Evolutionary conservation across 2,113 vertebrate genomes (phyloP).

Genomic region (Dendrocopos noguchii): DNA sequence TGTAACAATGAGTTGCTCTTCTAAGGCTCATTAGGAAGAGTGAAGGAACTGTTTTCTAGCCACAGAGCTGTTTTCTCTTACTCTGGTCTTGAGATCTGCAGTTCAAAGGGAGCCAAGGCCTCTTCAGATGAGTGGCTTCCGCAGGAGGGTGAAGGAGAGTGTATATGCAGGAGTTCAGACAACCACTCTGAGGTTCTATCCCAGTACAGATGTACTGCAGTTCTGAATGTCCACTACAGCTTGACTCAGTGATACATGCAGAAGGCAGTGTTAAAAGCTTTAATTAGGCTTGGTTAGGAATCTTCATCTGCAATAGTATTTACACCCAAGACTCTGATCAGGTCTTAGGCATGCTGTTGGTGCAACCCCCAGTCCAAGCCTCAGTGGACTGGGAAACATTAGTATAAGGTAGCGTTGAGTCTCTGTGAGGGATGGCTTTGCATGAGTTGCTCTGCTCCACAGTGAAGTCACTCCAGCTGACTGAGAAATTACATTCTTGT

Average conservation of each 20-base stretch:
- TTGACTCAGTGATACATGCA: not conserved
- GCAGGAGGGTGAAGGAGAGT: not conserved
- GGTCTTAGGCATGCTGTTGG: not conserved
- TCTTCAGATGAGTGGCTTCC: not conserved
- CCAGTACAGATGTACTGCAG: not conserved
- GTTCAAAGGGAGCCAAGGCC: conserved; percentile 13
- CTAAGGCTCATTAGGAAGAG: conserved; percentile 1
- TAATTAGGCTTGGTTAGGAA: not conserved
- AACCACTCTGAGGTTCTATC: not conserved
- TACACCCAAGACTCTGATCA: not conserved
- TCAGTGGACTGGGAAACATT: not conserved
- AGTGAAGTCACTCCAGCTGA: not conserved
- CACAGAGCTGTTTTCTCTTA: not conserved
- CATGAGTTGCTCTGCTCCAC: not conserved
- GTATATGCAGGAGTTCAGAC: not conserved
- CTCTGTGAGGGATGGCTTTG: not conserved
- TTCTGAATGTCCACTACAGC: not conserved
- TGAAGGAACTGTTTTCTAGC: not conserved
- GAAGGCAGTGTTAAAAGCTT: not conserved
- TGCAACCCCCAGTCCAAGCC: not conserved
- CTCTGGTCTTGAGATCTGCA: not conserved
- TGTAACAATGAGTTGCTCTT: not conserved
- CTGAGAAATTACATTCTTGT: not conserved
- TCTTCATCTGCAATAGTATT: not conserved
- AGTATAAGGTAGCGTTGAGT: not conserved